Percentiles rank a stretch among this genome's conserved stretches.
Evolutionary conservation across 2,113 vertebrate genomes (phyloP).

Genomic region (Pseudopipra pipra): DNA sequence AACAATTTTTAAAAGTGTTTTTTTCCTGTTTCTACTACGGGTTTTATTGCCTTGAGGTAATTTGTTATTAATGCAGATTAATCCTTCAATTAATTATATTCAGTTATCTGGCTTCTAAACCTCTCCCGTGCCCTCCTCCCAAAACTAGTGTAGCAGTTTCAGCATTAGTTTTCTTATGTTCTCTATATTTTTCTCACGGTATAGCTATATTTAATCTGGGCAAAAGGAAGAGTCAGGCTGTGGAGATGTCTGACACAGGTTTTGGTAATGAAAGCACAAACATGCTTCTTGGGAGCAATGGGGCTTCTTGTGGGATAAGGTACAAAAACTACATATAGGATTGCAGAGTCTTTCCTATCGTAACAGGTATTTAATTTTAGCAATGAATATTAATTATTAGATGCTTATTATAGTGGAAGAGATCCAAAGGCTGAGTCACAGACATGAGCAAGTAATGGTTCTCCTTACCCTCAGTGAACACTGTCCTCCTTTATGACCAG

Average conservation of each 20-base stretch:
- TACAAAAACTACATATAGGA: not conserved
- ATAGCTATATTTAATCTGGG: not conserved
- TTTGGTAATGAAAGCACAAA: not conserved
- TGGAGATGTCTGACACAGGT: not conserved
- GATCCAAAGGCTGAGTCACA: not conserved
- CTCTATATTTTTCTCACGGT: not conserved
- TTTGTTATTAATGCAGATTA: not conserved
- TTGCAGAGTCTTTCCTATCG: not conserved
- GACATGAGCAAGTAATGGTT: not conserved
- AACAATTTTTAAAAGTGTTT: not conserved
- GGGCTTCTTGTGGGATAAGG: not conserved
- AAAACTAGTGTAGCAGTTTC: not conserved
- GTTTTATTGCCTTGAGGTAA: not conserved
- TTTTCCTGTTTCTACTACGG: not conserved
- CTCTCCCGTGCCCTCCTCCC: not conserved
- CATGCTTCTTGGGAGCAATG: not conserved
- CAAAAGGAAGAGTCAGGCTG: not conserved
- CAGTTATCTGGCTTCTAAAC: not conserved
- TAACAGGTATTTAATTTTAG: not conserved
- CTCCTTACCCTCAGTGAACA: not conserved
- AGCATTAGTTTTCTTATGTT: not conserved
- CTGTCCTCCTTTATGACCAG: not conserved
- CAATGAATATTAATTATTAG: not conserved
- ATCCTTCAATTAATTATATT: not conserved
- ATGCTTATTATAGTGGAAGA: not conserved